These are phyloP conservation scores for Columbina picui DNA, from an alignment of 2,113 vertebrate genomes.

Conservation along the genomic window DNA sequence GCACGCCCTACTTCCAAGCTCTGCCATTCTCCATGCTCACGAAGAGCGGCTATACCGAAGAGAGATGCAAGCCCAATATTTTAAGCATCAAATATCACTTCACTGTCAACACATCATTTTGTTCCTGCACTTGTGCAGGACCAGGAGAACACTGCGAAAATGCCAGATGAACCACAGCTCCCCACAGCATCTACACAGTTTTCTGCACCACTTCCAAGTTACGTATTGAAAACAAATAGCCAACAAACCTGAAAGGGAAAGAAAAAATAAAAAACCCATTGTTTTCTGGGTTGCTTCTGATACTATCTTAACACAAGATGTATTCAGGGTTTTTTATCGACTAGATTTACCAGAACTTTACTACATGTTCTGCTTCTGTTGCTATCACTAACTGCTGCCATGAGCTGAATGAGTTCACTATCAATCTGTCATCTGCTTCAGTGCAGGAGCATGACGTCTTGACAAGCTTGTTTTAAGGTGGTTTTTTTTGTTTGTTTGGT, in stretches of 20 bases:
- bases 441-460: neutral
- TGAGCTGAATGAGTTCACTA: neutral
- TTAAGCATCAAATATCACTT: neutral
- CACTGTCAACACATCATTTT: neutral
- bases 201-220: neutral
- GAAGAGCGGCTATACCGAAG: neutral
- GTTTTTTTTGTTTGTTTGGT: neutral
- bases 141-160: neutral
- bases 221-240: neutral
- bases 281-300: neutral
- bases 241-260: neutral
- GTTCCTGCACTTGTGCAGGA: accelerated
- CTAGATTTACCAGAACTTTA: neutral
- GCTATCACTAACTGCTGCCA: neutral
- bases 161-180: neutral
- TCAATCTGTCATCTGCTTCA: neutral
- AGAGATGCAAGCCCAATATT: neutral
- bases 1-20: neutral
- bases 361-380: neutral
- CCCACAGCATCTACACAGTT: neutral
- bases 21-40: neutral
- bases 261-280: accelerated
- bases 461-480: neutral
- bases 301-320: neutral
- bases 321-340: neutral